A percentile compares a stretch with the other conserved stretches of the same genome.
phyloP scores from a whole-genome alignment of 1,140 invertebrate genomes.

The Drosophila obscura region DNA sequence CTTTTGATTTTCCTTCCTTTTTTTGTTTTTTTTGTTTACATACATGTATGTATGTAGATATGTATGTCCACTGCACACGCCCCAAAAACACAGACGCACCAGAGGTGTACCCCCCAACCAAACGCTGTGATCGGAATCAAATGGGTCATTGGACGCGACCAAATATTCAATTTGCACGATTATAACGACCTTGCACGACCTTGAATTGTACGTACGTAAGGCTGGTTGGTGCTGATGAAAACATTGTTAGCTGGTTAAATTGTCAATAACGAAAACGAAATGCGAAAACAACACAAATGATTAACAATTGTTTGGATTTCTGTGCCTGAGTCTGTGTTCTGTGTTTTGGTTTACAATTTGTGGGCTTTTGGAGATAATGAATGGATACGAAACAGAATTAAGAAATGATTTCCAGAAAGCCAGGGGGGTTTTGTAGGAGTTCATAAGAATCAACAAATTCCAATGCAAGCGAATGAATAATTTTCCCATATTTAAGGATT shows the following conservation, averaged over 20 bases:
- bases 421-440: too few relatives aligned
- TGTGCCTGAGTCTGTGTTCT: background rate
- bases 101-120: background rate
- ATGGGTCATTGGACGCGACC: conserved; percentile 73
- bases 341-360: background rate
- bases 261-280: conserved; percentile 42
- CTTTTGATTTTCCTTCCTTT: conserved; percentile 32
- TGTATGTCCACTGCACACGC: conserved; percentile 8
- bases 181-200: conserved; percentile 79
- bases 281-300: conserved; percentile 11
- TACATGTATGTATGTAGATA: too few relatives aligned
- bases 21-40: conserved; percentile 20
- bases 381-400: too few relatives aligned
- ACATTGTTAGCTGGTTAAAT: conserved; percentile 42
- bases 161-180: conserved; percentile 47
- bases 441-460: too few relatives aligned
- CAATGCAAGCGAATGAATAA: too few relatives aligned
- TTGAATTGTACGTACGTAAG: conserved; percentile 52
- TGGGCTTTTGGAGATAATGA: too few relatives aligned
- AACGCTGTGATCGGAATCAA: conserved; percentile 34
- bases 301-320: conserved; percentile 13
- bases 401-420: too few relatives aligned
- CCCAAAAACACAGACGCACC: conserved; percentile 38
- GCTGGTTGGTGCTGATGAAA: conserved; percentile 23
- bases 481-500: too few relatives aligned